phyloP scores from a whole-genome alignment of 2,888 invertebrate species.

The Candidula unifasciata region DNA sequence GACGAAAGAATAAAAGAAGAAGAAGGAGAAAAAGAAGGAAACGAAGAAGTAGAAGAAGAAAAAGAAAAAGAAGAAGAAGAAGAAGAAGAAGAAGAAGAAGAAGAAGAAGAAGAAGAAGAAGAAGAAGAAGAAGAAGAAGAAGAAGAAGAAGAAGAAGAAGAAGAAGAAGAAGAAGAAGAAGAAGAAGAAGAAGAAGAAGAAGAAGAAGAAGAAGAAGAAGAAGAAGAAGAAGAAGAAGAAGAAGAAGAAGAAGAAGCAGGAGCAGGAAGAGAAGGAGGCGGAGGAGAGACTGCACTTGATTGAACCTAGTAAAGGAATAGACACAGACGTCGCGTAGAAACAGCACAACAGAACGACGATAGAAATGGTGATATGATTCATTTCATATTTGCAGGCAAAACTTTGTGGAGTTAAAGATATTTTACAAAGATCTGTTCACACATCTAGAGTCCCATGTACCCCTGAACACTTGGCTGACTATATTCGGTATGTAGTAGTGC shows the following conservation, averaged over 20 bases:
- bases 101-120: conserved; percentile 39
- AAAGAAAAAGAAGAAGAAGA: conserved; percentile 10
- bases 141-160: conserved; percentile 21
- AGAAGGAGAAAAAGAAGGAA: too few species aligned
- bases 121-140: conserved; percentile 18
- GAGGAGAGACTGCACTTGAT: too few species aligned
- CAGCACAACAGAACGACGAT: too few species aligned
- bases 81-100: conserved; percentile 24
- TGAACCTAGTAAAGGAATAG: too few species aligned
- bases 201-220: not conserved
- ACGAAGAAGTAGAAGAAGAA: too few species aligned
- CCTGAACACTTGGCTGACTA: conserved; percentile 9
- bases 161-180: not conserved
- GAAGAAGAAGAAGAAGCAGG: not conserved
- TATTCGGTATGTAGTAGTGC: conserved; percentile 18
- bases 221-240: conserved; percentile 22
- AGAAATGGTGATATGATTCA: not conserved
- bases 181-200: conserved; percentile 17
- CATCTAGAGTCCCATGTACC: conserved; percentile 18
- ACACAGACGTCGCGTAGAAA: too few species aligned
- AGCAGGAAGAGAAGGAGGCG: not conserved
- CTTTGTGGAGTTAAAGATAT: conserved; percentile 36
- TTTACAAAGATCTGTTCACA: conserved; percentile 40
- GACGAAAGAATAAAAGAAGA: too few species aligned
- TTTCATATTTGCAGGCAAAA: conserved; percentile 14